A percentile compares a stretch with the other conserved stretches of the same genome.
Evolutionary conservation across 2,888 invertebrate genomes (phyloP).

Genomic region (Acrobasis repandana): DNA sequence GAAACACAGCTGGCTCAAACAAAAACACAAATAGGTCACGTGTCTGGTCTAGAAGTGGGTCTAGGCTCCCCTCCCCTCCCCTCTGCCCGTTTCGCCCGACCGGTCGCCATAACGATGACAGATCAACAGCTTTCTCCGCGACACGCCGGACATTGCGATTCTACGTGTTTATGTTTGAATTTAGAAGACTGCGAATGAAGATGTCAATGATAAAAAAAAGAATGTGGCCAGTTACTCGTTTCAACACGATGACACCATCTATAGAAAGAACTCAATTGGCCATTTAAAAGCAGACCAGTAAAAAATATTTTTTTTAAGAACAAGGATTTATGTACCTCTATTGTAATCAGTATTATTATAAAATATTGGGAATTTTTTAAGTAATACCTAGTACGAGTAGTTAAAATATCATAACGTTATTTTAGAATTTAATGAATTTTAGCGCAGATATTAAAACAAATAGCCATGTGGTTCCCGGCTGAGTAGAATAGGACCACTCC

Average conservation of each 20-base stretch:
- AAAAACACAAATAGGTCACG: conserved; percentile 28
- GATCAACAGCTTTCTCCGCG: conserved; percentile 25
- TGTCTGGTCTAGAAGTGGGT: conserved; percentile 30
- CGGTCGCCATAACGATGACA: conserved; percentile 23
- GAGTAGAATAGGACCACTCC: too few species aligned
- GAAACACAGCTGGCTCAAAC: background rate
- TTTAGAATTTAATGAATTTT: too few species aligned
- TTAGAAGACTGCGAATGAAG: conserved; percentile 1
- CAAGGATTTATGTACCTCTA: too few species aligned
- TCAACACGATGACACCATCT: background rate
- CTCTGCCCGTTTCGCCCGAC: conserved; percentile 5
- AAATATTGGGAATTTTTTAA: too few species aligned
- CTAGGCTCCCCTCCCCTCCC: conserved; percentile 22
- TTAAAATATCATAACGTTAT: too few species aligned
- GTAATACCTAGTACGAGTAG: too few species aligned
- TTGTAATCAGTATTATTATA: too few species aligned
- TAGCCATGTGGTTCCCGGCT: too few species aligned
- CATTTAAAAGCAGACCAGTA: too few species aligned
- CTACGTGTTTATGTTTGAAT: conserved; percentile 8
- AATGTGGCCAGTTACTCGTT: background rate
- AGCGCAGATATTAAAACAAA: too few species aligned
- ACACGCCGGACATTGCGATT: conserved; percentile 23
- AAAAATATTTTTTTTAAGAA: too few species aligned
- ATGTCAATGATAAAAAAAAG: background rate
- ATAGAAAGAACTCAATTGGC: too few species aligned